Percentiles rank a stretch among this genome's conserved stretches.
Evolutionary conservation across 2,888 invertebrate genomes (phyloP).

Genomic region (Epistrophe grossulariae): DNA sequence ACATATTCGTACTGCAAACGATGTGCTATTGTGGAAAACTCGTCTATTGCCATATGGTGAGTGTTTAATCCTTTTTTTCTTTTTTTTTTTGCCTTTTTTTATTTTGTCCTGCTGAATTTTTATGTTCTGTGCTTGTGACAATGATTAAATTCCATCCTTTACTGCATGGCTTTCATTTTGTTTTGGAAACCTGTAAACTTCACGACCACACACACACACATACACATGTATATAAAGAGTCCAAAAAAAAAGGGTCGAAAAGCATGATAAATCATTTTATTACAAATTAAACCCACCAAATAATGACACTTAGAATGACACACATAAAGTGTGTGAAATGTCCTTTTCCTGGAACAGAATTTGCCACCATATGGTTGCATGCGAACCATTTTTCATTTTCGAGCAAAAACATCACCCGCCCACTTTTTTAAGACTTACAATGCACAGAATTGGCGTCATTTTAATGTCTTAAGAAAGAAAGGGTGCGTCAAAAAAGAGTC

Average conservation of each 20-base stretch:
- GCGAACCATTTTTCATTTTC: constrained; percentile 61
- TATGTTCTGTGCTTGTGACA: constrained; percentile 44
- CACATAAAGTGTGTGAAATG: constrained; percentile 51
- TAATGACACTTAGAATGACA: constrained; percentile 55
- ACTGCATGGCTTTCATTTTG: constrained; percentile 26
- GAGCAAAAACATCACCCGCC: neutral
- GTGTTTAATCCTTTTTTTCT: constrained; percentile 54
- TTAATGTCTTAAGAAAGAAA: constrained; percentile 13
- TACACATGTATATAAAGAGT: neutral
- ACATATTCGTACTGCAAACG: constrained; percentile 69
- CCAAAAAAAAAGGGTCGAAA: constrained; percentile 11
- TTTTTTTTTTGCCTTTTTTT: neutral
- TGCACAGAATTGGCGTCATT: constrained; percentile 23
- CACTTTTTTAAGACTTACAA: neutral
- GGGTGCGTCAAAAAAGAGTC: constrained; percentile 21
- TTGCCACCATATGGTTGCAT: constrained; percentile 65
- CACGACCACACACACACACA: neutral
- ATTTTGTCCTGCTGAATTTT: constrained; percentile 5
- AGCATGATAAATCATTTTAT: constrained; percentile 72
- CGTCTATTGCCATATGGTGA: constrained; percentile 80
- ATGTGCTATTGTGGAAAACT: constrained; percentile 80
- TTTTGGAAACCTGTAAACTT: constrained; percentile 30
- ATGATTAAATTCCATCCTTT: constrained; percentile 48
- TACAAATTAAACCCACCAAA: constrained; percentile 50
- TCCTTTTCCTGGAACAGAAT: constrained; percentile 38